These are phyloP conservation scores for Aegypius monachus DNA, from an alignment of 2,113 vertebrate species.

Conservation along the genomic window DNA sequence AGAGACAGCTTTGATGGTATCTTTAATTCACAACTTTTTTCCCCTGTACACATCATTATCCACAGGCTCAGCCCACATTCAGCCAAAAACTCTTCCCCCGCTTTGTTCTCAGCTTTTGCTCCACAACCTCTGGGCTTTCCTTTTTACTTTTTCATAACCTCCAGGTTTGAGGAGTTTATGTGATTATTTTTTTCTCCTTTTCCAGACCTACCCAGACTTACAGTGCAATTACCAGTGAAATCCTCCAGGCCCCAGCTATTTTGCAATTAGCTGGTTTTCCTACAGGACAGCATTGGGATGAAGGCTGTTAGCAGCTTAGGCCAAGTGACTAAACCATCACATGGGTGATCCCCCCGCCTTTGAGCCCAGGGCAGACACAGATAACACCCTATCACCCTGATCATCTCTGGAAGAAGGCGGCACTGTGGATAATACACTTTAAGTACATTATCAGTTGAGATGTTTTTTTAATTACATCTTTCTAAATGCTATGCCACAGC, in stretches of 20 bases:
- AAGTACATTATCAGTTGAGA: not conserved
- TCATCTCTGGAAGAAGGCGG: not conserved
- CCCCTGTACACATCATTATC: not conserved
- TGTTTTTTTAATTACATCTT: not conserved
- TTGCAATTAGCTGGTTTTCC: not conserved
- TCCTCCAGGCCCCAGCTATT: not conserved
- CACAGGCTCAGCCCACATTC: not conserved
- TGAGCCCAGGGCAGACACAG: accelerated
- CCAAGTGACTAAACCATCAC: not conserved
- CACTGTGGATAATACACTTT: not conserved
- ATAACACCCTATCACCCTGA: not conserved
- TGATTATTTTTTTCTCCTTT: not conserved
- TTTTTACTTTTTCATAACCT: not conserved
- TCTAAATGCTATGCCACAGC: accelerated
- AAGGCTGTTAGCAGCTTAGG: not conserved
- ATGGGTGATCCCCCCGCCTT: accelerated
- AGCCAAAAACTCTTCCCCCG: not conserved
- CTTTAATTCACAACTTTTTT: not conserved
- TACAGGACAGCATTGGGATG: accelerated
- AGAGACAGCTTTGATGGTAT: not conserved
- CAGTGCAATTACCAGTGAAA: not conserved
- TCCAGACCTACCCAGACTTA: not conserved
- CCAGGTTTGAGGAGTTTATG: no score
- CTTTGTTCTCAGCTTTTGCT: not conserved
- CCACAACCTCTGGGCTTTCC: not conserved